These are phyloP conservation scores for Mimas tiliae DNA, from an alignment of 2,888 invertebrate species.

Conservation along the genomic window DNA sequence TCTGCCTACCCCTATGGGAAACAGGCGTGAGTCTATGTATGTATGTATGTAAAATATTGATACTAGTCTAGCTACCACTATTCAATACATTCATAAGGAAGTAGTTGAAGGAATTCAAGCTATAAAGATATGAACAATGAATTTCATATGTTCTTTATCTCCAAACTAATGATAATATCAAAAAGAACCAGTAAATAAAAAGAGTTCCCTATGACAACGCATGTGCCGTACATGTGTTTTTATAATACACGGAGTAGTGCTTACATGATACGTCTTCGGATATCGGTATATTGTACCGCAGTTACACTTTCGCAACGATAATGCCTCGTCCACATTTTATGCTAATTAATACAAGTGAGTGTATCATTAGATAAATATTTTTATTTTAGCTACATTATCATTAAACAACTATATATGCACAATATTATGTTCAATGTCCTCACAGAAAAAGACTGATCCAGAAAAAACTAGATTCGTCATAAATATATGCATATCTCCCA, in stretches of 20 bases:
- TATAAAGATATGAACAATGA: too few species aligned
- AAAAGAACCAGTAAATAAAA: neutral
- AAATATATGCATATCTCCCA: too few species aligned
- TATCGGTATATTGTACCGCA: neutral
- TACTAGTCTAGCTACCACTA: too few species aligned
- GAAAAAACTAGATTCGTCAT: too few species aligned
- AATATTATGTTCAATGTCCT: too few species aligned
- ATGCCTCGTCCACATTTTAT: conserved; percentile 5
- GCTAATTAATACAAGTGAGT: neutral
- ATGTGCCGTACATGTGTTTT: conserved; percentile 13
- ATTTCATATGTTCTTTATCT: neutral
- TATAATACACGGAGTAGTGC: neutral
- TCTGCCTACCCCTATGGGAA: too few species aligned
- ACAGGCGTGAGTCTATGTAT: too few species aligned
- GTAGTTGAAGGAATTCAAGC: too few species aligned
- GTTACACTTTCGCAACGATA: neutral
- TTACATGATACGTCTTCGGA: neutral
- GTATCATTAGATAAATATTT: neutral
- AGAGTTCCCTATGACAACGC: neutral
- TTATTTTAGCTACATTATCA: neutral
- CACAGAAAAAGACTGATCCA: too few species aligned
- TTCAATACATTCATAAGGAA: too few species aligned
- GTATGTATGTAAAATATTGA: too few species aligned
- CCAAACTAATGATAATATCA: neutral
- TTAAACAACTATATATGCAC: too few species aligned